Conservation (phyloP, 2,888 invertebrate genomes). For the Nomada fabriciana region DNA sequence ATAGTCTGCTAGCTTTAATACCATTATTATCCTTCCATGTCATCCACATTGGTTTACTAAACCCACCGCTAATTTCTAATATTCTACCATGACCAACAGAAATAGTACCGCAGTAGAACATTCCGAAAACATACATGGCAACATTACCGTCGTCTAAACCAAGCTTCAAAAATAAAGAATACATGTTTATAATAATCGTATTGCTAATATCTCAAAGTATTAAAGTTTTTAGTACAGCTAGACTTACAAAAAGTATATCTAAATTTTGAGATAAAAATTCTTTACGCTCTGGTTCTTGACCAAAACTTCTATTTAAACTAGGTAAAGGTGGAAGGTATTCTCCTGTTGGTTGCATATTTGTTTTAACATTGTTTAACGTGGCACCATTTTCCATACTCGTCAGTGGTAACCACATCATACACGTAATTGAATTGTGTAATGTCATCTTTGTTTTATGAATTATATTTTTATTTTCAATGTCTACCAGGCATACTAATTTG, state of each 20-base stretch:
- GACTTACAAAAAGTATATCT: constrained; percentile 83
- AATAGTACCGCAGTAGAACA: constrained; percentile 91
- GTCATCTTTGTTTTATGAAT: constrained; percentile 86
- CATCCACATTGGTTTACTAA: constrained; percentile 79
- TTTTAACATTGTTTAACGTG: constrained; percentile 53
- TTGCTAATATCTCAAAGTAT: background rate
- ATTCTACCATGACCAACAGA: constrained; percentile 76
- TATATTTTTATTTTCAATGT: constrained; percentile 94
- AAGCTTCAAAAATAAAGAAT: constrained; percentile 84
- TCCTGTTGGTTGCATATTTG: constrained; percentile 76
- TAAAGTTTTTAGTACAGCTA: background rate
- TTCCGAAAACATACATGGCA: constrained; percentile 91
- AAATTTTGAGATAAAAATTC: constrained; percentile 84
- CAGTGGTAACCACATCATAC: constrained; percentile 89
- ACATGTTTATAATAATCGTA: background rate
- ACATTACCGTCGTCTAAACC: constrained; percentile 90
- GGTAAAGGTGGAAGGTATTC: constrained; percentile 85
- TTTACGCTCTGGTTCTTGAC: constrained; percentile 81
- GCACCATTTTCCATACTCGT: constrained; percentile 60
- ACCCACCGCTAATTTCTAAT: constrained; percentile 80
- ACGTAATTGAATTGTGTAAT: constrained; percentile 87
- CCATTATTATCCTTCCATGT: constrained; percentile 74
- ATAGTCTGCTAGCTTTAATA: constrained; percentile 76
- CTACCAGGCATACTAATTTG: constrained; percentile 86
- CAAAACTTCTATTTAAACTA: constrained; percentile 83